Evolutionary conservation across 2,797 vertebrate genomes (phyloP).

Genomic region (Sphaeramia orbicularis): DNA sequence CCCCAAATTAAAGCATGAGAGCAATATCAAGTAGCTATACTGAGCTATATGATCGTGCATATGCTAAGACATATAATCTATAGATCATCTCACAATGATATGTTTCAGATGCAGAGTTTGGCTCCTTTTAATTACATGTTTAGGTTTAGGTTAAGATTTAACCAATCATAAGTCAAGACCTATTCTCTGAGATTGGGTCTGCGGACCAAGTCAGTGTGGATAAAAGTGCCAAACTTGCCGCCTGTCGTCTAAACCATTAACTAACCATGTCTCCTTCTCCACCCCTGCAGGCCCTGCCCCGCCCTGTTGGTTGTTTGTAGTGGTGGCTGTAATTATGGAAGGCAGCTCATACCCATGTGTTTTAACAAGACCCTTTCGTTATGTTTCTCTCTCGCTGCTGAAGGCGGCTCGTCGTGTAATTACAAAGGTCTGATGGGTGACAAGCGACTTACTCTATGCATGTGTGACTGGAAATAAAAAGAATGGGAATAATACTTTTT

Average conservation of each 20-base stretch:
- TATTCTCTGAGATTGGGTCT: constrained; percentile 36
- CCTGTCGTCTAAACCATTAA: constrained; percentile 67
- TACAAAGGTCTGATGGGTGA: constrained; percentile 42
- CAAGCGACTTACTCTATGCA: constrained; percentile 30
- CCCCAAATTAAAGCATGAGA: neutral
- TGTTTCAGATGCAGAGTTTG: neutral
- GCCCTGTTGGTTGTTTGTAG: constrained; percentile 77
- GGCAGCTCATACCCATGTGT: constrained; percentile 52
- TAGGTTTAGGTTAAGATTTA: constrained; percentile 2
- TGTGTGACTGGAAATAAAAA: constrained; percentile 18
- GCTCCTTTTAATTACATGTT: neutral
- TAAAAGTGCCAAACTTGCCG: constrained; percentile 64
- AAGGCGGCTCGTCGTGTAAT: constrained; percentile 46
- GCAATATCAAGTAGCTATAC: too few relatives aligned
- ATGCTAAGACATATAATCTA: too few relatives aligned
- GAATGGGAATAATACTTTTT: constrained; percentile 7
- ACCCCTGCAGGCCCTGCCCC: constrained; percentile 59
- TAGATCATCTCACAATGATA: neutral
- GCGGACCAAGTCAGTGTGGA: constrained; percentile 33
- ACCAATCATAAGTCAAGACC: neutral
- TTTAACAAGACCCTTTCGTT: constrained; percentile 66
- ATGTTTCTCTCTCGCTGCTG: constrained; percentile 44
- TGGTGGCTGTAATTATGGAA: constrained; percentile 76
- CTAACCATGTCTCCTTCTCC: constrained; percentile 75
- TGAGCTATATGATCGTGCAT: too few relatives aligned